Evolutionary conservation across 1,140 invertebrate species (phyloP), one percentile per base, ranked within the genome.

Genomic region (Trachelipus rathkii): DNA sequence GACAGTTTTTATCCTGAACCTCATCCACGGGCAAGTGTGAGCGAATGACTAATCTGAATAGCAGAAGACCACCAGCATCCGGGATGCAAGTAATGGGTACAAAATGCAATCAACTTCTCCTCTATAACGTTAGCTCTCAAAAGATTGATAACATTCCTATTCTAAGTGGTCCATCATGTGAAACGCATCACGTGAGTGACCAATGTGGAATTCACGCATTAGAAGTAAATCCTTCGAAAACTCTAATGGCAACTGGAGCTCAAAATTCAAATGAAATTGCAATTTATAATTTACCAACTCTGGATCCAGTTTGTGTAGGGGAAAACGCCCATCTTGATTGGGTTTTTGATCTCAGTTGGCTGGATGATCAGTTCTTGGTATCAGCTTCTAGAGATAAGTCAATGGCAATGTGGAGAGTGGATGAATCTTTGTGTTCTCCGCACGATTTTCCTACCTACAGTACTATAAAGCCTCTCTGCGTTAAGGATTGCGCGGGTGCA

Each of bases 51-150:
- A n/a, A n/a, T n/a, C n/a, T n/a, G n/a, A n/a, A n/a, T n/a, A n/a
- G n/a, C n/a, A n/a, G n/a, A n/a, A n/a, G n/a, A n/a, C n/a, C n/a
- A n/a, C n/a, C n/a, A n/a, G n/a, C n/a, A n/a, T n/a, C n/a, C n/a
- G n/a, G n/a, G n/a, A n/a, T n/a, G n/a, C n/a, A n/a, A n/a, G 94
- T 96, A 5, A 95, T 97, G 86, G 95, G 95, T 46, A 97, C 95
- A 43, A 98, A 98, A 85, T 98, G 96, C 85, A 97, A 97, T 86
- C 88, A 91, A 60, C 85, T 95, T 83, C 92, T 94, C 84, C 19
- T 60, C 11, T 60, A 60, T 19, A 60, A 60, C 50, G 50, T 60
- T 60, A 60, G 19, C 50, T 60, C 50, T 3, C 11, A 60, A 60
- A 60, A 60, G 19, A 8, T 60, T 19, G 50, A 60, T 8, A 90